Percentiles rank a stretch among this genome's conserved stretches.
Conservation (phyloP, 2,888 invertebrate species). For the Tenthredo livida region DNA sequence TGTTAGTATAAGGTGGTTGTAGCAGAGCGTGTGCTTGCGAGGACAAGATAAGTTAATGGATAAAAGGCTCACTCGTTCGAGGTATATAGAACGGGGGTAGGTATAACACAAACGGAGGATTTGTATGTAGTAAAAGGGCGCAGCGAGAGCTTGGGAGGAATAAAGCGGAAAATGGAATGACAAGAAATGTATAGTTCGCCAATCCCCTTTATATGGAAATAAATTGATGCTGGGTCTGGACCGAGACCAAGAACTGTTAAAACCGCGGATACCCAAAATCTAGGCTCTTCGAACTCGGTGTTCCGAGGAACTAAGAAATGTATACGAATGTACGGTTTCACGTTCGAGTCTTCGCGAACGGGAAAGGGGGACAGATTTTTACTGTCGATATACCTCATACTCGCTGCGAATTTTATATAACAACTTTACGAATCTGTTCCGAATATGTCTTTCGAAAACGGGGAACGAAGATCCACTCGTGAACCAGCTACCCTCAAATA, state of each 20-base stretch:
- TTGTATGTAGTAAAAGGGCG: not conserved
- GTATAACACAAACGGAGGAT: not conserved
- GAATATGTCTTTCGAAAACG: not conserved
- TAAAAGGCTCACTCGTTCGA: slow-evolving; percentile 36
- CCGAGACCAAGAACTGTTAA: slow-evolving; percentile 14
- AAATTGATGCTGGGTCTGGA: slow-evolving; percentile 28
- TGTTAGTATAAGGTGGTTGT: not conserved
- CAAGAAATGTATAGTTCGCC: not conserved
- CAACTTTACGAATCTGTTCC: slow-evolving; percentile 4
- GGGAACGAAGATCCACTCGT: not conserved
- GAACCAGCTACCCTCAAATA: not conserved
- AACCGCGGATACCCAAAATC: not conserved
- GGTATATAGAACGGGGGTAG: not conserved
- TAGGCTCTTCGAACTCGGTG: not conserved
- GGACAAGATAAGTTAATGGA: slow-evolving; percentile 42
- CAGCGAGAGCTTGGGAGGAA: not conserved
- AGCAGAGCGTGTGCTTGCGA: not conserved
- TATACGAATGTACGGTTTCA: not conserved
- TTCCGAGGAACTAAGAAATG: not conserved
- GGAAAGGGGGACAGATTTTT: not conserved
- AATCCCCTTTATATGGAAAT: slow-evolving; percentile 37
- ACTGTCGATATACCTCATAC: not conserved
- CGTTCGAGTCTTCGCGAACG: not conserved
- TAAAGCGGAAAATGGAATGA: slow-evolving; percentile 26
- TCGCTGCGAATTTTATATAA: not conserved